Evolutionary conservation across 2,888 invertebrate genomes (phyloP).

Genomic region (Tiliacea citrago): DNA sequence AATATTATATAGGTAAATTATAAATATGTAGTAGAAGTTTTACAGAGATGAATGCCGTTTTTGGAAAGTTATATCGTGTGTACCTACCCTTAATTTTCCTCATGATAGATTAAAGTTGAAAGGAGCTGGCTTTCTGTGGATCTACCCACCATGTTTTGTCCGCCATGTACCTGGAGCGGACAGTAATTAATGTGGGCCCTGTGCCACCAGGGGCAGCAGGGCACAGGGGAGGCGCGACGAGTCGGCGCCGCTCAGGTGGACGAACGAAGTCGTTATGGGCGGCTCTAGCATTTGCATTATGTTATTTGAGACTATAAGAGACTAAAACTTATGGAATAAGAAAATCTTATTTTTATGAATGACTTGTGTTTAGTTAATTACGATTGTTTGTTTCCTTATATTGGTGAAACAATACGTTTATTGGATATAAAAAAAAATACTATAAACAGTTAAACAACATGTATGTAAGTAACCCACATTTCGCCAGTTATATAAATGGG

Average conservation of each 20-base stretch:
- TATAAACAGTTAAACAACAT: not conserved
- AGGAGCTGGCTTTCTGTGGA: slow-evolving; percentile 50
- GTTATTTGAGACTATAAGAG: not conserved
- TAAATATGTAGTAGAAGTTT: too few relatives aligned
- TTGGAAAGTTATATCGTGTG: not conserved
- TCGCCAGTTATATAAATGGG: not conserved
- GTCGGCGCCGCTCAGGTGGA: slow-evolving; percentile 83
- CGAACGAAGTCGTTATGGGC: slow-evolving; percentile 52
- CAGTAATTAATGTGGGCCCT: slow-evolving; percentile 86
- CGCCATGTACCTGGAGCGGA: slow-evolving; percentile 79
- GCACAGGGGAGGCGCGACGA: slow-evolving; percentile 73
- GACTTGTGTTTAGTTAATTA: not conserved
- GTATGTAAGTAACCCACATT: too few relatives aligned
- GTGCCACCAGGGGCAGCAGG: slow-evolving; percentile 66
- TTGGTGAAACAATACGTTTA: not conserved
- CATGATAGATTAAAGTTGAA: slow-evolving; percentile 16
- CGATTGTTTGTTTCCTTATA: not conserved
- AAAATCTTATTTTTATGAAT: not conserved
- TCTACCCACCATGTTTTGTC: slow-evolving; percentile 70
- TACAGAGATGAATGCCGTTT: not conserved
- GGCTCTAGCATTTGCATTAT: slow-evolving; percentile 8
- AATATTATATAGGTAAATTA: not conserved
- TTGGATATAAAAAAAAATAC: not conserved
- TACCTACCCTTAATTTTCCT: not conserved
- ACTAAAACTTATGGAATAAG: not conserved